A percentile compares a stretch with the other conserved stretches of the same genome.
Evolutionary conservation across 2,797 vertebrate genomes (phyloP).

Genomic region (Potorous gilbertii): DNA sequence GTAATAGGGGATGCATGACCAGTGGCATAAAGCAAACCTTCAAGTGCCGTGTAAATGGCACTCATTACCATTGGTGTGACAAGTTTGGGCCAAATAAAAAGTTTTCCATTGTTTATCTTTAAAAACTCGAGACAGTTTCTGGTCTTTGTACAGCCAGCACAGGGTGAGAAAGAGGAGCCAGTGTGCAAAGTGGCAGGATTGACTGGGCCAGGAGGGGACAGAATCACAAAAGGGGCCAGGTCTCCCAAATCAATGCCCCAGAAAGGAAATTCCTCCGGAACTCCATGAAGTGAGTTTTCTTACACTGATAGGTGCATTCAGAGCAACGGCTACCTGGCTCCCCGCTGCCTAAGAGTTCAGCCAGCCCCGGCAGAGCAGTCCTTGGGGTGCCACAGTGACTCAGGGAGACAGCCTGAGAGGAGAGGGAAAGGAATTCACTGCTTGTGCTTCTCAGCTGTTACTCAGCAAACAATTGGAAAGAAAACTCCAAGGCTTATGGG

Average conservation of each 20-base stretch:
- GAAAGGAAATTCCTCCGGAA: slow-evolving; percentile 33
- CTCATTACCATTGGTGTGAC: background rate
- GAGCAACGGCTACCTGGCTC: slow-evolving; percentile 45
- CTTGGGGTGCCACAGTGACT: slow-evolving; percentile 22
- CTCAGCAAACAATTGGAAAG: background rate
- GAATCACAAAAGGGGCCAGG: slow-evolving; percentile 40
- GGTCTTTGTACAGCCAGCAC: background rate
- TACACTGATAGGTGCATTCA: background rate
- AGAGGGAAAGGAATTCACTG: background rate
- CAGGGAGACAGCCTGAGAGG: slow-evolving; percentile 12
- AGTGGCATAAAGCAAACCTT: background rate
- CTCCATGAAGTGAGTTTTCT: slow-evolving; percentile 22
- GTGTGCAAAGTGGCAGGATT: background rate
- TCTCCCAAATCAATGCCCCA: slow-evolving; percentile 43
- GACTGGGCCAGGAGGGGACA: slow-evolving; percentile 2
- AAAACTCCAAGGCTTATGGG: slow-evolving; percentile 20
- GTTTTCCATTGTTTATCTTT: background rate
- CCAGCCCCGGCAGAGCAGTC: background rate
- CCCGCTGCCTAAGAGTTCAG: slow-evolving; percentile 31
- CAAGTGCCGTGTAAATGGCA: background rate
- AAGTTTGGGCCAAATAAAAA: background rate
- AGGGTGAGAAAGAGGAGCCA: background rate
- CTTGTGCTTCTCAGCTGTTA: background rate
- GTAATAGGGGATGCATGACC: background rate
- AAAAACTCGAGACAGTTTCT: background rate